Evolutionary conservation across 2,797 vertebrate species (phyloP).

Genomic region (Malurus leucopterus): DNA sequence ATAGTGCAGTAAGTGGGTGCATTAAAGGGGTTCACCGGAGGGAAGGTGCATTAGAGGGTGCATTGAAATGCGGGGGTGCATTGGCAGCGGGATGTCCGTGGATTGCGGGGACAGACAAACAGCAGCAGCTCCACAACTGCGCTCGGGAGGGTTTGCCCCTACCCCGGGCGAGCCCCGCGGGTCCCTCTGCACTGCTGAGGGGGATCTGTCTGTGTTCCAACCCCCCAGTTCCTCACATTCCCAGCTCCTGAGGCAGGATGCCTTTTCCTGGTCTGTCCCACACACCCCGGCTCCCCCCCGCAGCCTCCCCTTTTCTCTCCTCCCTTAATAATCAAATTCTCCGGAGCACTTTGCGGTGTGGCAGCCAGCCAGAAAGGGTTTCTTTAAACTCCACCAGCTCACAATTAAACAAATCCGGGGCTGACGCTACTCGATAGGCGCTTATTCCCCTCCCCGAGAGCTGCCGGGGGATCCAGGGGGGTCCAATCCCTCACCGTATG

Average conservation of each 20-base stretch:
- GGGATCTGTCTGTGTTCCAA: neutral
- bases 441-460: conserved; percentile 41
- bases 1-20: neutral
- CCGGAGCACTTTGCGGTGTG: conserved; percentile 71
- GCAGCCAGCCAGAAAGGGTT: conserved; percentile 72
- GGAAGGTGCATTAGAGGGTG: neutral
- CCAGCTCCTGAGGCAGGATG: neutral
- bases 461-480: neutral
- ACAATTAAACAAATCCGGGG: conserved; percentile 69
- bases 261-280: neutral
- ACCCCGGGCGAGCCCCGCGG: conserved; percentile 12
- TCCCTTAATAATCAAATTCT: conserved; percentile 72
- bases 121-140: neutral
- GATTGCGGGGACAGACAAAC: conserved; percentile 42
- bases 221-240: neutral
- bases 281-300: neutral
- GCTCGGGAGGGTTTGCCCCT: conserved; percentile 55
- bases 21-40: neutral
- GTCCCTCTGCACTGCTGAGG: neutral
- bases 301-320: neutral
- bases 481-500: neutral
- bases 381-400: conserved; percentile 71
- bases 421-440: conserved; percentile 67
- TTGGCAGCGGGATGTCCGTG: accelerated
- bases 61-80: neutral